Evolutionary conservation across 2,888 invertebrate species (phyloP).

Genomic region (Scaeva pyrastri): DNA sequence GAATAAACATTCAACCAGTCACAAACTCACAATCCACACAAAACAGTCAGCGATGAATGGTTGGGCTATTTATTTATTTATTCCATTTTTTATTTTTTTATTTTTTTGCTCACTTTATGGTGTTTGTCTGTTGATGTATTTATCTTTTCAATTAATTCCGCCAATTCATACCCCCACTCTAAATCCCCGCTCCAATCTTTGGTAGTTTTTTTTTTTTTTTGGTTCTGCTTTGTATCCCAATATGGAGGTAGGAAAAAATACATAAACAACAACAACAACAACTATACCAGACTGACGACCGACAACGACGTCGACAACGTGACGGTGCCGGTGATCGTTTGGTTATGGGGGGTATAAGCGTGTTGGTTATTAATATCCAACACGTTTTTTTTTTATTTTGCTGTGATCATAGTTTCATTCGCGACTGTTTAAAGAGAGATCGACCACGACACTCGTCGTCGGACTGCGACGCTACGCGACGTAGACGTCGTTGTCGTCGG

Average conservation of each 20-base stretch:
- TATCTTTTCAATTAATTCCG: slow-evolving; percentile 76
- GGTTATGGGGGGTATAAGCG: slow-evolving; percentile 46
- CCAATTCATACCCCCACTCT: slow-evolving; percentile 71
- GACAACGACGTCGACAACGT: not conserved
- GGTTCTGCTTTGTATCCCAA: slow-evolving; percentile 13
- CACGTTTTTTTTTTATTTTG: slow-evolving; percentile 40
- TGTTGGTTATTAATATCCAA: slow-evolving; percentile 72
- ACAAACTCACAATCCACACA: slow-evolving; percentile 70
- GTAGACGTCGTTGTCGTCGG: not conserved
- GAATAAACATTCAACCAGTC: slow-evolving; percentile 73
- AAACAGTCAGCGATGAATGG: slow-evolving; percentile 69
- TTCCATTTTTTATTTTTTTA: slow-evolving; percentile 23
- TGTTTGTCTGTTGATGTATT: slow-evolving; percentile 72
- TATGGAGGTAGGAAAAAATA: slow-evolving; percentile 45
- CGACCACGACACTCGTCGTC: not conserved
- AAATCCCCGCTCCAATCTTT: slow-evolving; percentile 70
- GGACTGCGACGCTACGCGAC: not conserved
- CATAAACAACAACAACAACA: slow-evolving; percentile 11
- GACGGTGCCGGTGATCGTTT: slow-evolving; percentile 61
- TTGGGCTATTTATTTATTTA: slow-evolving; percentile 66
- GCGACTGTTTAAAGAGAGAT: slow-evolving; percentile 47
- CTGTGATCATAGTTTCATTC: slow-evolving; percentile 63
- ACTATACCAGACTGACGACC: not conserved
- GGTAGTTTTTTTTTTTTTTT: not conserved
- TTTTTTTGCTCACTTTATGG: slow-evolving; percentile 33